Evolutionary conservation across 2,888 invertebrate species (phyloP).

Genomic region (Rhopalosiphum nymphaeae): DNA sequence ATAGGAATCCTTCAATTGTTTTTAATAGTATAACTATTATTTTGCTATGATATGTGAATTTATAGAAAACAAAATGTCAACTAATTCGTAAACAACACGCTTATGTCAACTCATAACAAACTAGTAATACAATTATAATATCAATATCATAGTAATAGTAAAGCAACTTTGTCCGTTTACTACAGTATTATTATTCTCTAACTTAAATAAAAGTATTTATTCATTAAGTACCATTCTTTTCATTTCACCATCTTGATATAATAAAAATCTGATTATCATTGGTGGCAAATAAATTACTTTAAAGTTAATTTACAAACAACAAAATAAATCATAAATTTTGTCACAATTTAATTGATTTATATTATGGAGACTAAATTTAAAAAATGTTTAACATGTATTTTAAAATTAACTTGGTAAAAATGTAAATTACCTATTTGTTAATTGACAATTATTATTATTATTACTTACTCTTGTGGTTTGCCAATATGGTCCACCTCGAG

Average conservation of each 20-base stretch:
- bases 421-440: background rate
- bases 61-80: no score
- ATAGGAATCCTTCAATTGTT: no score
- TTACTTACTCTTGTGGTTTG: conserved; percentile 76
- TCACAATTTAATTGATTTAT: background rate
- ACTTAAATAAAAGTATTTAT: background rate
- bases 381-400: background rate
- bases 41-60: no score
- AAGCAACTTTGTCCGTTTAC: no score
- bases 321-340: background rate
- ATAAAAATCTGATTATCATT: background rate
- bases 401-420: background rate
- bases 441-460: background rate
- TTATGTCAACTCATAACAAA: no score
- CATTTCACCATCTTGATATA: background rate
- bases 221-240: background rate
- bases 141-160: no score
- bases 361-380: background rate
- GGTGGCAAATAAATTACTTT: background rate
- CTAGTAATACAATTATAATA: no score
- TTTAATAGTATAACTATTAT: no score
- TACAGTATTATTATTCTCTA: no score
- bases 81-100: no score
- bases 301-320: background rate
- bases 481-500: conserved; percentile 99